Base-by-base conservation (phyloP, 2,113 vertebrate species). In the Oryzias javanicus region DNA sequence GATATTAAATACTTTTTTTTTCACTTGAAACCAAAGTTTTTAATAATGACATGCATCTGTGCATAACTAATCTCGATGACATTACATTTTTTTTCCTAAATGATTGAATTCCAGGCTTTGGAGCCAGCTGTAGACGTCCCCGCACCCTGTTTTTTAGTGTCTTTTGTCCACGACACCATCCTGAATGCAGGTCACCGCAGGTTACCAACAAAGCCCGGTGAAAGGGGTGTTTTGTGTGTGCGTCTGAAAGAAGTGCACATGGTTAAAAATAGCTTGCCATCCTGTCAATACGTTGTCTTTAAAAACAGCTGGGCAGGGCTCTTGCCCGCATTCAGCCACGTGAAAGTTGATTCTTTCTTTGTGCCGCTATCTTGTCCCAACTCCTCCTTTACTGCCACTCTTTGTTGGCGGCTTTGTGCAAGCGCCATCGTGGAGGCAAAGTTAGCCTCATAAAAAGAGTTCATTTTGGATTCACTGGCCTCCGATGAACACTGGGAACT, bases 341-440 rank as follows among this genome's bases (percentile, higher is more conserved):
- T 87, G 86, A 90, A 91, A 91, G 90, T 92, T 91, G 86, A 88
- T 89, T 90, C 88, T 89, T 76, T 82, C 87, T 84, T 92, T 92
- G 88, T 91, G 87, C 63, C 22, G 45, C 86, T 78, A 88, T 90
- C 88, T 86, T 89, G 86, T 89, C 85, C 67, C 84, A 70, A 88
- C 89, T 90, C 89, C 89, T 84, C 83, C 83, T 90, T 89, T 87
- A 76, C 82, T 78, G 76, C 84, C 76, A 57, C 60, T 83, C 79
- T 84, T 91, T 90, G 88, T 89, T 74, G 74, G 60, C 64, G 3
- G 81, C 83, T 82, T 84, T 89, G 88, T 85, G 48, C 51, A 5
- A 42, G 77, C 72, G 51, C 82, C 85, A 84, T 88, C 79, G 29
- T 74, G 40, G 74, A 78, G 74, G 82, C 84, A 88, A 80, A 81